Conservation (phyloP, 2,797 vertebrate species). For the Chromobotia macracanthus region DNA sequence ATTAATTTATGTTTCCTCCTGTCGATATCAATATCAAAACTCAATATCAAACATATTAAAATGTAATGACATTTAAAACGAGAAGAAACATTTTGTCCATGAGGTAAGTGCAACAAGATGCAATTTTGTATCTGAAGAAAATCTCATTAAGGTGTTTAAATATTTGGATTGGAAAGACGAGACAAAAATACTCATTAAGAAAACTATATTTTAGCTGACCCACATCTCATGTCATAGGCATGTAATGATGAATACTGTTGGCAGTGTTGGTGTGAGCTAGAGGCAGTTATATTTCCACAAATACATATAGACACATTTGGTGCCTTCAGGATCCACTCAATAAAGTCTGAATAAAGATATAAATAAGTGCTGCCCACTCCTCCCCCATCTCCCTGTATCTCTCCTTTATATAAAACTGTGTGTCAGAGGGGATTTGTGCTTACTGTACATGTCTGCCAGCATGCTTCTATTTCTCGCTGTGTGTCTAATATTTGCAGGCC, state of each 20-base stretch:
- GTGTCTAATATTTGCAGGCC: constrained; percentile 37
- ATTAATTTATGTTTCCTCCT: too few species aligned
- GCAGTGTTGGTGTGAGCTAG: constrained; percentile 11
- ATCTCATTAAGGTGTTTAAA: background rate
- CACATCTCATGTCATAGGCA: constrained; percentile 5
- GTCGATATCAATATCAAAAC: too few species aligned
- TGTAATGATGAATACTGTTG: constrained; percentile 9
- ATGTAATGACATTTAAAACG: too few species aligned
- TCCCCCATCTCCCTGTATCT: background rate
- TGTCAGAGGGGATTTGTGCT: constrained; percentile 49
- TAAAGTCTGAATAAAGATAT: constrained; percentile 70
- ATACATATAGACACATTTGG: constrained; percentile 35
- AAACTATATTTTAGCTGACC: background rate
- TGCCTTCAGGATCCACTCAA: constrained; percentile 72
- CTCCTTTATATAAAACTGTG: constrained; percentile 42
- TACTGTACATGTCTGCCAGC: constrained; percentile 37
- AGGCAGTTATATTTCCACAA: constrained; percentile 23
- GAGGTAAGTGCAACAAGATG: background rate
- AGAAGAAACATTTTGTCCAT: too few species aligned
- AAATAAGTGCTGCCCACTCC: constrained; percentile 69
- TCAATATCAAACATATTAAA: too few species aligned
- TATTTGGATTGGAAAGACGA: background rate
- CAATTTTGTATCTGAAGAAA: background rate
- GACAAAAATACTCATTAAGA: background rate
- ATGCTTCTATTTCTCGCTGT: constrained; percentile 27